Base-by-base conservation (phyloP, 2,888 invertebrate genomes). In the Drosophila fulvimacula region DNA sequence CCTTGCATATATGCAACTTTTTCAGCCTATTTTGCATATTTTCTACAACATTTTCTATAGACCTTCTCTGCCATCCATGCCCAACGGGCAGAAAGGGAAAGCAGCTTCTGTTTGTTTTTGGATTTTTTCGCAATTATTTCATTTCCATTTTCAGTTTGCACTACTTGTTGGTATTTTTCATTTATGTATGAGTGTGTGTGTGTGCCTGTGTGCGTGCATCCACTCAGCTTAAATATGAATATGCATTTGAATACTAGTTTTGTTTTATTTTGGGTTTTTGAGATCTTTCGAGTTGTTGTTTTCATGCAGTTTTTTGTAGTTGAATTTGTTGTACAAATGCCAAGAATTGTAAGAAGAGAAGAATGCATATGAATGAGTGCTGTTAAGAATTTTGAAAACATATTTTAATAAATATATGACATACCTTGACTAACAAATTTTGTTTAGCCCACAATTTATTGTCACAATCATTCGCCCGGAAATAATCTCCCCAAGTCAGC, bases 21-120 rank as follows among this genome's bases (percentile, higher is more conserved):
- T 79, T 63, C 79, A 66, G 82, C 80, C 81, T 78, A 78, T 80
- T 82, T 82, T 80, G 81, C 80, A 82, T 80, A 69, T 77, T 81
- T 81, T 72, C 41, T 70, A 46, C 57, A 64, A 58, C 44, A 51
- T 62, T 73, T 67, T 68, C 44, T 34, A 56, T 71, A 67, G 63
- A 46, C 52, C 32, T 46, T 53, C 32, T 57, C 49, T 66, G 65
- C 57, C 44, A 57, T 36, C 57, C 44, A 60, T 41, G 57, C 60
- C 70, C 41, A 63, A 34, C 59, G 56, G 38, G 57, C 55, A 63
- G 70, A 81, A 81, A 81, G 73, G 66, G 73, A 80, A 79, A 81
- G 69, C 81, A 53, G 57, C 46, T 61, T 36, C 34, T 13, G 17
- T 34, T 17, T 30, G 52, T 17, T 55, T 58, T 58, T 30, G 57